phyloP scores from a whole-genome alignment of 1,140 invertebrate genomes.

The Acromyrmex echinatior region DNA sequence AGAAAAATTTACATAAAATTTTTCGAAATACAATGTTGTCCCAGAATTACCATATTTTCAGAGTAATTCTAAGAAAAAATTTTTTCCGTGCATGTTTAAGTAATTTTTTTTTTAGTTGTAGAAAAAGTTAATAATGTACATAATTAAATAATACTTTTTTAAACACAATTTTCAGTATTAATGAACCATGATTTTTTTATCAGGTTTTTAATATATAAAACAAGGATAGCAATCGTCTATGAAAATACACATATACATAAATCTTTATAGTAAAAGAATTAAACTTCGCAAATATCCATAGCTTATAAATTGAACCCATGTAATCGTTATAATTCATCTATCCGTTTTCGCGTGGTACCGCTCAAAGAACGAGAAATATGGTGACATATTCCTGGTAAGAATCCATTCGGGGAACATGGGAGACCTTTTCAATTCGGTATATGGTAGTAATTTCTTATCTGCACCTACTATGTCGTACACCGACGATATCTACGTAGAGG shows the following conservation, averaged over 20 bases:
- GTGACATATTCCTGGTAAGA: conserved; percentile 60
- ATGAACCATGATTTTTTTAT: not conserved
- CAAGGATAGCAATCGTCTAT: not conserved
- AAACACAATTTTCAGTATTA: not conserved
- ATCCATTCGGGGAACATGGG: conserved; percentile 56
- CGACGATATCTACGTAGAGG: conserved; percentile 30
- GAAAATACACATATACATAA: not conserved
- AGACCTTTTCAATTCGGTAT: conserved; percentile 47
- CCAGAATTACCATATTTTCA: no score
- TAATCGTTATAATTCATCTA: conserved; percentile 51
- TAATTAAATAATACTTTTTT: not conserved
- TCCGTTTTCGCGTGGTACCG: conserved; percentile 20
- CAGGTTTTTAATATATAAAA: not conserved
- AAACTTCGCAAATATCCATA: conserved; percentile 7
- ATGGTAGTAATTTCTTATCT: conserved; percentile 64
- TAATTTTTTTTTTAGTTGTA: not conserved
- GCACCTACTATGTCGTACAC: conserved; percentile 41
- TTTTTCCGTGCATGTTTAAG: no score
- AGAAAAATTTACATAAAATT: no score
- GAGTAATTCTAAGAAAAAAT: no score
- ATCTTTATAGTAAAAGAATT: conserved; percentile 6
- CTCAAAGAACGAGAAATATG: conserved; percentile 51
- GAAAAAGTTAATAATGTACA: not conserved
- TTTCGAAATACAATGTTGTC: no score
- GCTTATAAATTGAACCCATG: conserved; percentile 14